Evolutionary conservation across 1,140 invertebrate species (phyloP).

Genomic region (Rhizoglyphus robini): DNA sequence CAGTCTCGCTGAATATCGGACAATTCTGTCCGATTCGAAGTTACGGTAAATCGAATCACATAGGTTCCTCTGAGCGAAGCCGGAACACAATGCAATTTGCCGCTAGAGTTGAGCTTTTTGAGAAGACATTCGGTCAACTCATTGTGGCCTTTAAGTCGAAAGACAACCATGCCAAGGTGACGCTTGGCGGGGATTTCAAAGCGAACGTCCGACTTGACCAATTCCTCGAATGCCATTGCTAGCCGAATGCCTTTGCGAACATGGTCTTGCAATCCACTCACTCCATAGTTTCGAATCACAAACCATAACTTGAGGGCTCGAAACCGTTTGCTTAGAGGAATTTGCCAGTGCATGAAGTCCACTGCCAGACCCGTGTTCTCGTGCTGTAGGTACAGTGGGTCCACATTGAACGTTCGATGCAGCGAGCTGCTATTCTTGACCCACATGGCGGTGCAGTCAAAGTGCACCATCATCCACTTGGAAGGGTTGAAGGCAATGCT

Average conservation of each 20-base stretch:
- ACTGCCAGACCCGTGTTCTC: constrained; percentile 86
- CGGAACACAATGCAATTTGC: constrained; percentile 93
- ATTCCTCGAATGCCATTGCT: constrained; percentile 57
- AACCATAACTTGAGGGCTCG: constrained; percentile 89
- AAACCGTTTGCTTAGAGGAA: constrained; percentile 74
- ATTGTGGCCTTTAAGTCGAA: constrained; percentile 67
- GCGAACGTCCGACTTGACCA: constrained; percentile 50
- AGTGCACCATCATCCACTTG: constrained; percentile 90
- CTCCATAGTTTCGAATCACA: constrained; percentile 66
- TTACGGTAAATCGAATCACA: constrained; percentile 79
- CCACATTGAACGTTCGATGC: constrained; percentile 84
- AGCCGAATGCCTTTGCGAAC: constrained; percentile 59
- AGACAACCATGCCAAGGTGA: constrained; percentile 70
- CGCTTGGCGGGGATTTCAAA: constrained; percentile 62
- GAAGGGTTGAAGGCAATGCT: constrained; percentile 94
- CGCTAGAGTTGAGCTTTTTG: constrained; percentile 84
- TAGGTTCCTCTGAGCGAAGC: constrained; percentile 65
- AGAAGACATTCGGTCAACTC: constrained; percentile 88
- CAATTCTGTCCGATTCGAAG: constrained; percentile 71
- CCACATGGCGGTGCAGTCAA: constrained; percentile 86
- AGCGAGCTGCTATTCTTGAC: constrained; percentile 72
- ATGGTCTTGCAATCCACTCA: constrained; percentile 54
- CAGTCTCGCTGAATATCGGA: constrained; percentile 75
- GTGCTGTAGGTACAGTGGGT: constrained; percentile 95
- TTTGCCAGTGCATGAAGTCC: constrained; percentile 92